Base-by-base conservation (phyloP, 2,888 invertebrate genomes). In the Idaea dimidiata region DNA sequence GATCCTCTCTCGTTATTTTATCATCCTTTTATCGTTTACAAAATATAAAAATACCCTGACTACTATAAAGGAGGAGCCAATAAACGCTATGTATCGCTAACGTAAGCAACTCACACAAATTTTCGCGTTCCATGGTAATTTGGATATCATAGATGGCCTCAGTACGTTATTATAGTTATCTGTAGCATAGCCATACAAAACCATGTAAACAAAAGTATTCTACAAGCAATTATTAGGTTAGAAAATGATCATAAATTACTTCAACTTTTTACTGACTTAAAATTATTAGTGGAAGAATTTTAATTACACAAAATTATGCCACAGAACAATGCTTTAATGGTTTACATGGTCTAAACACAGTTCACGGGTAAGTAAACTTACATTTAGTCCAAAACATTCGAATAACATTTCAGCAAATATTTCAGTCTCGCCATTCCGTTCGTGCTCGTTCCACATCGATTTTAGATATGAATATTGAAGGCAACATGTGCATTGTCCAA, bases 401-500 rank as follows among this genome's bases (percentile, higher is more conserved):
- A 73, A 69, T 1, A 89, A 67, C 84, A 89, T 88, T 59, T 83
- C 75, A 0, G 85, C 89, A 59, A 85, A 89, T 14, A 83, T 70
- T 77, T 85, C 86, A 0, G 55, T 24, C 1, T 75, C 72, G 6
- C 73, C 83, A 33, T 79, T 72, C 18, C 59, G 72, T 6, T 56
- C 53, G 59, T 86, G 68, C 61, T 80, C 72, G 16, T 69, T 66
- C 88, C 88, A 88, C 78, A 89, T 77, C 59, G 76, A 79, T 66
- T 78, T 81, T 54, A 86, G 70, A 62, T 83, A 82, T 16, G 80
- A 83, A 68, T 83, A 80, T 16, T 80, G 72, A 6, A 84, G 74
- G 69, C 89, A 89, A 70, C 88, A 89, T 66, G 80, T 81, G 68
- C 89, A 89, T 69, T 74, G 78, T 6, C 83, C 84, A 32, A 75